Evolutionary conservation across 1,140 invertebrate genomes (phyloP), one percentile per base, ranked within the genome.

Genomic region (Bilobella aurantiaca): DNA sequence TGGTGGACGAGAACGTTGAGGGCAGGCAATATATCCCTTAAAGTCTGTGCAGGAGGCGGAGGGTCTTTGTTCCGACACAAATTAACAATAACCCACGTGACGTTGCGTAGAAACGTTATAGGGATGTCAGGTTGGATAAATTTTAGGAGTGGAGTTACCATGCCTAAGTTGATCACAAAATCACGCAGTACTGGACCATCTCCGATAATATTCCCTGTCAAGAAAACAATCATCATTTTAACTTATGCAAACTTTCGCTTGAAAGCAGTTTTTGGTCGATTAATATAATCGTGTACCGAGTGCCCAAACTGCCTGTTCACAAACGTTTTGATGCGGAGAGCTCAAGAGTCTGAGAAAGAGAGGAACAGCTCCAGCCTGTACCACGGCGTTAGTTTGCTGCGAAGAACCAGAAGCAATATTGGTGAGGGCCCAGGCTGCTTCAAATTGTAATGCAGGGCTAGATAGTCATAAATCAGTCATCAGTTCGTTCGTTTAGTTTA

Each of bases 241-340:
- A n/a, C n/a, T n/a, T n/a, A n/a, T n/a, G n/a, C n/a, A n/a, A n/a
- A n/a, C n/a, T n/a, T n/a, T n/a, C n/a, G n/a, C n/a, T n/a, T n/a
- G n/a, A n/a, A n/a, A n/a, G n/a, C n/a, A n/a, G n/a, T n/a, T n/a
- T n/a, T n/a, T n/a, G n/a, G n/a, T n/a, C n/a, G 53, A 32, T 53
- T 47, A 42, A 56, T 67, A 27, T 67, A 32, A 46, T 63, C 14
- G 66, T 42, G 72, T 85, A 80, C 92, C 95, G 75, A 99, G 81
- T 30, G 96, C 96, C 96, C 96, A 99, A 0, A 98, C 95, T 49
- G 96, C 93, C 79, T 99, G 96, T 80, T 99, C 96, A 77, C 95
- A 97, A 16, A 99, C 96, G 81, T 96, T 98, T 74, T 94, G 91
- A 79, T 96, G 93, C 59, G 86, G 86, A 31, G 95, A 98, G n/a